A percentile compares a stretch with the other conserved stretches of the same genome.
Evolutionary conservation across 2,113 vertebrate species (phyloP).

Genomic region (Lepisosteus osseus): DNA sequence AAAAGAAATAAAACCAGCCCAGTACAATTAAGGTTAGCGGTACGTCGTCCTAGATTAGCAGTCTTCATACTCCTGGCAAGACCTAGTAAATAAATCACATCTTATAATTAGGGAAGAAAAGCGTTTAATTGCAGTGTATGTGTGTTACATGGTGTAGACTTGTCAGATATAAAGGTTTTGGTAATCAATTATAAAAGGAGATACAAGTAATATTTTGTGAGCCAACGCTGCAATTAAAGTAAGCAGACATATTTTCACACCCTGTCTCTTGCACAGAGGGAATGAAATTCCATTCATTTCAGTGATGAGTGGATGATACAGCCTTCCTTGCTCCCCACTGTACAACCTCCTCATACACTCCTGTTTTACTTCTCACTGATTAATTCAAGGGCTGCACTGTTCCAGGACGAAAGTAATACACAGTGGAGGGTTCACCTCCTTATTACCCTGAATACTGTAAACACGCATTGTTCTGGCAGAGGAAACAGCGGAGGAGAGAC

Average conservation of each 20-base stretch:
- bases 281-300: background rate
- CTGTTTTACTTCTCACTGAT: background rate
- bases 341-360: background rate
- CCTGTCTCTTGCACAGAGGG: background rate
- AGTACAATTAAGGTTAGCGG: no score
- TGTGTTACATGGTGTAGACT: constrained; percentile 2
- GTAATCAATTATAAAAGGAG: constrained; percentile 26
- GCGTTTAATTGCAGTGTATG: constrained; percentile 18
- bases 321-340: background rate
- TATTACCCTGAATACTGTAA: background rate
- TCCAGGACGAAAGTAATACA: background rate
- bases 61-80: background rate
- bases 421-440: background rate
- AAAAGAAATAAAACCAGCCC: no score
- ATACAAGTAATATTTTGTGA: background rate
- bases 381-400: background rate
- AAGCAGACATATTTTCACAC: background rate
- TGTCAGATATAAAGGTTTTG: constrained; percentile 19
- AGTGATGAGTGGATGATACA: constrained; percentile 3
- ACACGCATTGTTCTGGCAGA: background rate
- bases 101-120: constrained; percentile 20
- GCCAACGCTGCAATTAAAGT: background rate
- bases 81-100: constrained; percentile 19
- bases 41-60: background rate
- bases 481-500: background rate